Percentiles rank a stretch among this genome's conserved stretches.
These are phyloP conservation scores for Lycorma delicatula DNA, from an alignment of 1,140 invertebrate species.

Conservation along the genomic window DNA sequence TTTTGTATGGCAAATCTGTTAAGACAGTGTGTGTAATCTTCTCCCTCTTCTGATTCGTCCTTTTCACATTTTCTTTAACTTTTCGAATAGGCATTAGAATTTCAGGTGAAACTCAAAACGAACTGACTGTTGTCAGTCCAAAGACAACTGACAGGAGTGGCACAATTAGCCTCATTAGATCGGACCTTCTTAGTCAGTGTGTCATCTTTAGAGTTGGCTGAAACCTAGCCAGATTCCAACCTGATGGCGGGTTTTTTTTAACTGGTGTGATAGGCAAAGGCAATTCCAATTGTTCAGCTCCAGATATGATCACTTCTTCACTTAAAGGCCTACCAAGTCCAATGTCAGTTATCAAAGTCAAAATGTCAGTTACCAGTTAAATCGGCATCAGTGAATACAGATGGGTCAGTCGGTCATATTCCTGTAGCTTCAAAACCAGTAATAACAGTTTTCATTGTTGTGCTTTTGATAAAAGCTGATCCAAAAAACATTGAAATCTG, in stretches of 20 bases:
- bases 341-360: background rate
- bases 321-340: too few species aligned
- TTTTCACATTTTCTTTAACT: background rate
- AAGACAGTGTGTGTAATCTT: conserved; percentile 7
- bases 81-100: background rate
- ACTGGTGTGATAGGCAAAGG: too few species aligned
- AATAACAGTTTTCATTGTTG: conserved; percentile 30
- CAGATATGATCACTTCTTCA: too few species aligned
- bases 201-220: too few species aligned
- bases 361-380: too few species aligned
- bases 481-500: conserved; percentile 28
- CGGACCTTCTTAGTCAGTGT: too few species aligned
- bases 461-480: conserved; percentile 26
- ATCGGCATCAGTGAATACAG: conserved; percentile 26
- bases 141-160: too few species aligned
- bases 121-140: too few species aligned
- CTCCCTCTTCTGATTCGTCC: background rate
- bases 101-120: background rate
- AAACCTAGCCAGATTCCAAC: too few species aligned
- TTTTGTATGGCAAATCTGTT: conserved; percentile 8
- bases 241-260: too few species aligned
- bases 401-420: conserved; percentile 29
- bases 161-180: too few species aligned
- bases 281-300: too few species aligned
- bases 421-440: conserved; percentile 32